Percentiles rank a stretch among this genome's conserved stretches.
Evolutionary conservation across 2,797 vertebrate genomes (phyloP).

Genomic region (Xenentodon cancila): DNA sequence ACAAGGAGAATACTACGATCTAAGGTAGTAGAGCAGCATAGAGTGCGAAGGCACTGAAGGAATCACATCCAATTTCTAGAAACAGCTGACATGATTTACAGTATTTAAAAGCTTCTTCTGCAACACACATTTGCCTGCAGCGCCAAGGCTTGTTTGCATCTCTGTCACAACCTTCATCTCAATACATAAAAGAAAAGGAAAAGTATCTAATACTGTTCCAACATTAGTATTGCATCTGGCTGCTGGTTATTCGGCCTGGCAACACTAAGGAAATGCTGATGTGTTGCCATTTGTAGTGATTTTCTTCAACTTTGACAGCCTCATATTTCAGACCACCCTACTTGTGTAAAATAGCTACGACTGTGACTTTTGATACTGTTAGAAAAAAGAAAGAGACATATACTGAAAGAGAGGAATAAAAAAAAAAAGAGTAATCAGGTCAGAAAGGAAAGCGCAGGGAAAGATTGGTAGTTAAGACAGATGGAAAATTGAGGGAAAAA

Average conservation of each 20-base stretch:
- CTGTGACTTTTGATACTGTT: too few species aligned
- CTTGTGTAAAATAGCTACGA: too few species aligned
- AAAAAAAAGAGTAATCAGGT: slow-evolving; percentile 28
- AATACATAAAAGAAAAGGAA: not conserved
- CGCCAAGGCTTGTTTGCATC: slow-evolving; percentile 46
- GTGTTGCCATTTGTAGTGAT: slow-evolving; percentile 27
- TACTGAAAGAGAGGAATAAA: not conserved
- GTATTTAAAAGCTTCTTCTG: slow-evolving; percentile 47
- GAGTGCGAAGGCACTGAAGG: slow-evolving; percentile 31
- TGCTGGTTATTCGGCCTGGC: slow-evolving; percentile 36
- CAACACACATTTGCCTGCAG: slow-evolving; percentile 21
- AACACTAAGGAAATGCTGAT: slow-evolving; percentile 37
- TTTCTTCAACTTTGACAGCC: slow-evolving; percentile 37
- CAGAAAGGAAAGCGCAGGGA: slow-evolving; percentile 11
- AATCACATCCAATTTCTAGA: slow-evolving; percentile 58
- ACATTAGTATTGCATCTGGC: slow-evolving; percentile 52
- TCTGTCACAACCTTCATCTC: slow-evolving; percentile 16
- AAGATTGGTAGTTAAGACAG: slow-evolving; percentile 50
- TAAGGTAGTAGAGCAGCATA: slow-evolving; percentile 7
- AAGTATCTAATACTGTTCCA: slow-evolving; percentile 23
- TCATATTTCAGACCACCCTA: slow-evolving; percentile 21
- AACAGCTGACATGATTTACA: slow-evolving; percentile 70
- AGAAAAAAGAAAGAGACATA: not conserved
- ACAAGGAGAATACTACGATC: slow-evolving; percentile 10
- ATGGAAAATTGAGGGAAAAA: slow-evolving; percentile 61